Evolutionary conservation across 2,888 invertebrate genomes (phyloP).

Genomic region (Perizoma flavofasciatum): DNA sequence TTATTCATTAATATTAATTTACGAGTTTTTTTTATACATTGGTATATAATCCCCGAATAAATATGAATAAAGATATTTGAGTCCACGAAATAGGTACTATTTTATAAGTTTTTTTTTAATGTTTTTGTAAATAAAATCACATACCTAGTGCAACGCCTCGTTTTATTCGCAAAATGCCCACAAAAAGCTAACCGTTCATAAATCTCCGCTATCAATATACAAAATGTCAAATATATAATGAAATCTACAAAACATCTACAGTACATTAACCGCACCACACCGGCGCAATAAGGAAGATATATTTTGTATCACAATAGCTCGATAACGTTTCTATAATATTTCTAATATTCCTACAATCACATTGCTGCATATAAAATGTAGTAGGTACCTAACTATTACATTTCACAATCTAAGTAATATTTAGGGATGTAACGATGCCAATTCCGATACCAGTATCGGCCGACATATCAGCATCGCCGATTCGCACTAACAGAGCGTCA

Average conservation of each 20-base stretch:
- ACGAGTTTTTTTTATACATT: too few relatives aligned
- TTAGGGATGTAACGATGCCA: too few relatives aligned
- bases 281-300: constrained; percentile 50
- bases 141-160: constrained; percentile 67
- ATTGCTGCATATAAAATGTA: constrained; percentile 22
- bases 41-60: too few relatives aligned
- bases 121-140: constrained; percentile 57
- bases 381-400: neutral
- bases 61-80: too few relatives aligned
- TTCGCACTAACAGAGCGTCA: too few relatives aligned
- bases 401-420: too few relatives aligned
- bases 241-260: constrained; percentile 42
- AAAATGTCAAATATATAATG: constrained; percentile 54
- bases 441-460: too few relatives aligned
- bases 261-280: constrained; percentile 24
- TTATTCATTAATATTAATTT: too few relatives aligned
- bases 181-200: constrained; percentile 81
- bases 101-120: constrained; percentile 14
- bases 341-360: constrained; percentile 20
- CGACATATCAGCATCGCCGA: too few relatives aligned
- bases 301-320: constrained; percentile 64
- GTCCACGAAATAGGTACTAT: too few relatives aligned
- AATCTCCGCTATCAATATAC: constrained; percentile 72
- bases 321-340: constrained; percentile 33
- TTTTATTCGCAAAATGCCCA: constrained; percentile 81